Percentiles rank a stretch among this genome's conserved stretches.
phyloP scores from a whole-genome alignment of 2,797 vertebrate genomes.

The Coracias cyanogaster region DNA sequence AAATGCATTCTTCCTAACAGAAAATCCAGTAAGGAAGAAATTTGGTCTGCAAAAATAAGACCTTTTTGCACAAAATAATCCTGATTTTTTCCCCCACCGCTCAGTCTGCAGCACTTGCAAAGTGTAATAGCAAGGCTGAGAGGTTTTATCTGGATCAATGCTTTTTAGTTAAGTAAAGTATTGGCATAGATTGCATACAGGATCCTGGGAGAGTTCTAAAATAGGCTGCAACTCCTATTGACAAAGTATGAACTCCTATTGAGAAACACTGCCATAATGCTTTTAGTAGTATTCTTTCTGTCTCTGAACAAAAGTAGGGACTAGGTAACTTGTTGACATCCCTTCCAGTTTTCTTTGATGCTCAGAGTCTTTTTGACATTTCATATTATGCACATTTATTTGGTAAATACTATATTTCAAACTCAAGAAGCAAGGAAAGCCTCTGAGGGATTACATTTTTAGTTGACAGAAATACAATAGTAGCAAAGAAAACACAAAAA shows the following conservation, averaged over 20 bases:
- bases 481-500: not conserved
- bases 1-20: not conserved
- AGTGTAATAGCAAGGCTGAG: not conserved
- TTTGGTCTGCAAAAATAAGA: not conserved
- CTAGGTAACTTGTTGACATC: not conserved
- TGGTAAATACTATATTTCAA: conserved; percentile 4
- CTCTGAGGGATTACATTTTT: not conserved
- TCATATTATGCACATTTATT: not conserved
- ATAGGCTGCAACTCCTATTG: not conserved
- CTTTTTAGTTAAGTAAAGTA: not conserved
- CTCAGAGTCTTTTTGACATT: not conserved
- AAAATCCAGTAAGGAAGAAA: not conserved
- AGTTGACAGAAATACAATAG: conserved; percentile 20
- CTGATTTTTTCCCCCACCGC: not conserved
- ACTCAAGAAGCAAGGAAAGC: not conserved
- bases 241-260: not conserved
- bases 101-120: not conserved
- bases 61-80: not conserved
- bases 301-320: not conserved
- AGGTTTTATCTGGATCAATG: not conserved
- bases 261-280: not conserved
- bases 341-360: conserved; percentile 5
- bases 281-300: not conserved
- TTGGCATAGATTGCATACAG: not conserved
- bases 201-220: not conserved